Evolutionary conservation across 2,888 invertebrate species (phyloP), one percentile per base, ranked within the genome.

Genomic region (Latrodectus hesperus): DNA sequence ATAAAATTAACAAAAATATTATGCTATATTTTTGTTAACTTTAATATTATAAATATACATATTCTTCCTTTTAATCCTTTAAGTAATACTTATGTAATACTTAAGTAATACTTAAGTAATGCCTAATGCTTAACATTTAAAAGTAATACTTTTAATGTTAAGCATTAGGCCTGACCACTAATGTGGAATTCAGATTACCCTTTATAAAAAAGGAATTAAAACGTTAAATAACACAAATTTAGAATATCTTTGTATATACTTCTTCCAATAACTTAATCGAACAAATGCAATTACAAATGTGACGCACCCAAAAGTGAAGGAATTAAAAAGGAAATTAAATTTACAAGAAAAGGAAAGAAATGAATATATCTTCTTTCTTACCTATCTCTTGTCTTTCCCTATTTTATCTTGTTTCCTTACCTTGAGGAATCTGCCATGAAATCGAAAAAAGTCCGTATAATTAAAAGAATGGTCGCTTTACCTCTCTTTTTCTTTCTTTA

Each of bases 401-500:
- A 51, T 76, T 51, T 64, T 53, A 78, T 70, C 78, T 78, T 64
- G 51, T 80, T 60, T 60, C 60, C n/a, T 60, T 60, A 60, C 60
- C 60, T 60, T 9, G n/a, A 60, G 38, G 64, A 75, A 22, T 74
- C 17, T 74, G 22, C 73, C 71, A 12, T 60, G 73, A 52, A 51
- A 17, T 38, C 26, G 53, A 65, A 52, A 77, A 73, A 79, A 72
- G 22, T 51, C 65, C 14, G 73, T 67, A 67, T 65, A 81, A 74
- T 81, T 74, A 81, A 81, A 81, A 74, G n/a, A 65, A 52, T 26
- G 53, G 77, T 38, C 55, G 73, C 71, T 65, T 16, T 67, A 53
- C 22, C 9, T 22, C 68, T 68, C 68, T 67, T 38, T 67, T 17
- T 6, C 16, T 51, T 26, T 17, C 17, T 76, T 76, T 65, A 16